Conservation (phyloP, 2,113 vertebrate species). For the Hyperopisus bebe region DNA sequence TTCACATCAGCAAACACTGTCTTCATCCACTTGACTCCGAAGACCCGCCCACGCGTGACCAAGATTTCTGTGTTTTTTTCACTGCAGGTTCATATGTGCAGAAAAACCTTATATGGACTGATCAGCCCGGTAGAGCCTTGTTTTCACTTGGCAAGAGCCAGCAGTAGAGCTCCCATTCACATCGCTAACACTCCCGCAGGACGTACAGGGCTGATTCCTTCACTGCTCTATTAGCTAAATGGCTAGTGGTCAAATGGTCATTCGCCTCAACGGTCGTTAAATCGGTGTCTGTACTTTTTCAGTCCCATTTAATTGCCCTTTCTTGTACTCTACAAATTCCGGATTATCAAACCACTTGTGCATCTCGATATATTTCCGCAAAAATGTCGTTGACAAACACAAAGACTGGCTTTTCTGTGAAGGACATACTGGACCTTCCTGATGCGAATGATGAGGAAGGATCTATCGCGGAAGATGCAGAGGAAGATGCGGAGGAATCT, state of each 20-base stretch:
- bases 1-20: slow-evolving; percentile 77
- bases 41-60: slow-evolving; percentile 82
- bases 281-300: neutral
- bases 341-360: slow-evolving; percentile 44
- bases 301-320: slow-evolving; percentile 4
- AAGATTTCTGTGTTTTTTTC: slow-evolving; percentile 70
- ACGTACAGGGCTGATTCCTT: slow-evolving; percentile 61
- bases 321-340: neutral
- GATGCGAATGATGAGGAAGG: slow-evolving; percentile 73
- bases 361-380: slow-evolving; percentile 51
- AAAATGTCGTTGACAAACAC: slow-evolving; percentile 76
- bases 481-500: slow-evolving; percentile 67
- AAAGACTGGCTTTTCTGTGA: slow-evolving; percentile 87
- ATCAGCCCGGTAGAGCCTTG: slow-evolving; percentile 68
- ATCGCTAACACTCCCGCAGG: slow-evolving; percentile 52
- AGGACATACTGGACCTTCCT: slow-evolving; percentile 85
- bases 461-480: slow-evolving; percentile 65
- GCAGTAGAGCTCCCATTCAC: slow-evolving; percentile 54
- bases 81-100: slow-evolving; percentile 69
- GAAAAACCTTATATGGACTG: slow-evolving; percentile 72
- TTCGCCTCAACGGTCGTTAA: slow-evolving; percentile 36
- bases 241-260: slow-evolving; percentile 34
- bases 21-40: slow-evolving; percentile 87
- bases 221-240: slow-evolving; percentile 32
- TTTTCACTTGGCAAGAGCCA: slow-evolving; percentile 54